Percentiles rank a stretch among this genome's conserved stretches.
These are phyloP conservation scores for Turdus rufiventris DNA, from an alignment of 2,113 vertebrate genomes.

Conservation along the genomic window DNA sequence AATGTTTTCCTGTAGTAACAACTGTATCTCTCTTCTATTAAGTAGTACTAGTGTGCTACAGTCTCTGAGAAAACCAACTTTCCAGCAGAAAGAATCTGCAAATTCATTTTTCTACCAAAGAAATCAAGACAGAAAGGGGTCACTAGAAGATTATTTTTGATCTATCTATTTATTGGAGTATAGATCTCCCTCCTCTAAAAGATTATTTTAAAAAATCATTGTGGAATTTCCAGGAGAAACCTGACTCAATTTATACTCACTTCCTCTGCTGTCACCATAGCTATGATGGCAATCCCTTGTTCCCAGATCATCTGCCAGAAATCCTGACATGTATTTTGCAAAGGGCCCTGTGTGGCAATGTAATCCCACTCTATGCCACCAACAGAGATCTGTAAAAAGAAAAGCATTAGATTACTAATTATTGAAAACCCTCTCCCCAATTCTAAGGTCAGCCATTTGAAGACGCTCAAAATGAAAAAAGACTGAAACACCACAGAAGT, in stretches of 20 bases:
- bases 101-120: not conserved
- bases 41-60: accelerated
- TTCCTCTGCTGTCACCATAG: constrained; percentile 97
- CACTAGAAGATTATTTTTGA: not conserved
- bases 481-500: not conserved
- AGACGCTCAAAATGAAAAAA: not conserved
- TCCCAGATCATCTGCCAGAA: constrained; percentile 99
- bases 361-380: constrained; percentile 92
- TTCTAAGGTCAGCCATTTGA: not conserved
- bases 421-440: not conserved
- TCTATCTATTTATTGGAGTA: not conserved
- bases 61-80: not conserved
- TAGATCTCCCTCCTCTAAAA: not conserved
- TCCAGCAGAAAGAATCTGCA: not conserved
- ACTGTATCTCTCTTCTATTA: not conserved
- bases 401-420: not conserved
- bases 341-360: constrained; percentile 90
- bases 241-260: constrained; percentile 56
- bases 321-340: constrained; percentile 91
- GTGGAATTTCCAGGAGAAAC: not conserved
- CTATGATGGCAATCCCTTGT: constrained; percentile 91
- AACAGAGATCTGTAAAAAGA: constrained; percentile 78
- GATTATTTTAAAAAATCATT: not conserved
- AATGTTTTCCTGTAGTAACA: not conserved
- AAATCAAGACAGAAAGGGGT: not conserved